Evolutionary conservation across 2,888 invertebrate species (phyloP).

Genomic region (Pyrrhia umbra): DNA sequence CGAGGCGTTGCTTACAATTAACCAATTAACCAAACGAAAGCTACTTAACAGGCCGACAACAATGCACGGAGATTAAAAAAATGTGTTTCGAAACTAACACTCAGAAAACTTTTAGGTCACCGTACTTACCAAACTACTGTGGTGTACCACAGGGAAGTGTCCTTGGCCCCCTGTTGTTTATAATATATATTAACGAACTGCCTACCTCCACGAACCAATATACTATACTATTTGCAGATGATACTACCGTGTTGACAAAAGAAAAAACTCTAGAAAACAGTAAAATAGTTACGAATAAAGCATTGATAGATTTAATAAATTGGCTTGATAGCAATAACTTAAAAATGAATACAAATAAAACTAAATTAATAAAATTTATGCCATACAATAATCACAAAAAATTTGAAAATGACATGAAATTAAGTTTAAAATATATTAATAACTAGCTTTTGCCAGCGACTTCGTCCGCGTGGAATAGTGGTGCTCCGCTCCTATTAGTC

Average conservation of each 20-base stretch:
- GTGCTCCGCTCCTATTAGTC: too few species aligned
- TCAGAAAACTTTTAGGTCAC: slow-evolving; percentile 3
- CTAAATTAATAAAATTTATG: not conserved
- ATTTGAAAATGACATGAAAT: not conserved
- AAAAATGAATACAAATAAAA: not conserved
- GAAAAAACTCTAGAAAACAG: not conserved
- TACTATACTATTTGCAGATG: not conserved
- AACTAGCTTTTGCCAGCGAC: too few species aligned
- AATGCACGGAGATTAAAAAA: slow-evolving; percentile 5
- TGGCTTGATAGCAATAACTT: not conserved
- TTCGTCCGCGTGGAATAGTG: too few species aligned
- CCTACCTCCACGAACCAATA: not conserved
- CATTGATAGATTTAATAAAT: not conserved
- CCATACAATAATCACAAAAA: not conserved
- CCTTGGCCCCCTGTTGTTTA: too few species aligned
- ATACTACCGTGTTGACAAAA: not conserved
- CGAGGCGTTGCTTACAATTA: slow-evolving; percentile 2
- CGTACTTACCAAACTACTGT: not conserved
- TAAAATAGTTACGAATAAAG: not conserved
- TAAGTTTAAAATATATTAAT: not conserved
- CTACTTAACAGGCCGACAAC: slow-evolving; percentile 3
- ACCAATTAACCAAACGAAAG: too few species aligned
- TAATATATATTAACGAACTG: not conserved
- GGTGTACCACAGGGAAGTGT: not conserved
- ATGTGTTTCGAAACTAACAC: not conserved